Evolutionary conservation across 1,140 invertebrate species (phyloP), one percentile per base, ranked within the genome.

Genomic region (Bombus balteatus): DNA sequence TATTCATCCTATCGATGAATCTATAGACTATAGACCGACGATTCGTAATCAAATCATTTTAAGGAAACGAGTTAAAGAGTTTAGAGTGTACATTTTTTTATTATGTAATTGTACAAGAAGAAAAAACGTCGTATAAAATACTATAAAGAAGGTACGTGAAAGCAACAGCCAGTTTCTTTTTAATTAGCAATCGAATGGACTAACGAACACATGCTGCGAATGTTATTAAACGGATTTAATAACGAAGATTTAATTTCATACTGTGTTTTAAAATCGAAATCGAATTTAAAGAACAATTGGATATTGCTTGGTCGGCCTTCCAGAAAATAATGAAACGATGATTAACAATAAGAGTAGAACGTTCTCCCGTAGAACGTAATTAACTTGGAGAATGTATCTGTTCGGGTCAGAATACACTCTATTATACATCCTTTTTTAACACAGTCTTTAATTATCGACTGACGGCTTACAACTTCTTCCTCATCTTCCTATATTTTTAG

Each of bases 401-500:
- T 41, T 53, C 59, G 2, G 22, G 28, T 8, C n/a, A 43, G 68
- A 81, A 34, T 59, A 53, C 25, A 34, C 5, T 37, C 62, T 75
- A 81, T 85, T 85, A 81, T 75, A 73, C 62, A 81, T 81, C 74
- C 59, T 85, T 75, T 59, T 81, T 66, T 81, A 81, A 75, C 37
- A 66, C n/a, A 34, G 34, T 75, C 84, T 81, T 85, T 85, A 85
- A 85, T 85, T 85, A 85, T 66, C 62, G 47, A 53, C 84, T 47
- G 71, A 68, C 59, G 53, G 37, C 22, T 57, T 39, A 28, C 68
- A 34, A n/a, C 22, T 25, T 53, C 47, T 53, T 53, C 6, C 53
- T 59, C 37, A 32, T 74, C 59, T 66, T 74, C 43, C 71, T 85
- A 81, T 34, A 66, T 34, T 68, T 73, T 81, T 59, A 85, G 28